A percentile compares a stretch with the other conserved stretches of the same genome.
phyloP scores from a whole-genome alignment of 1,140 invertebrate species.

The Aphelinus atriplicis region DNA sequence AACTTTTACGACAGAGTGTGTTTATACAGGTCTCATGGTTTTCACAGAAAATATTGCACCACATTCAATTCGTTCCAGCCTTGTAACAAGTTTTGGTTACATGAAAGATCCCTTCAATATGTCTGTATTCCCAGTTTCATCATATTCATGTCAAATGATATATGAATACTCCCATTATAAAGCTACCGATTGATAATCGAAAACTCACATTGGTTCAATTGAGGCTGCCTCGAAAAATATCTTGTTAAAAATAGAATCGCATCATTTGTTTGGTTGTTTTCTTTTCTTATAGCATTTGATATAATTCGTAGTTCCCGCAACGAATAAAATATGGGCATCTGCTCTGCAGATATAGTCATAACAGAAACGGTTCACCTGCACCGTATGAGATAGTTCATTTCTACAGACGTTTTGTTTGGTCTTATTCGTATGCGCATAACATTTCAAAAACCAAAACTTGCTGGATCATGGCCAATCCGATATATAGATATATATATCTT shows the following conservation, averaged over 20 bases:
- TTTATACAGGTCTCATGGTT: conserved; percentile 37
- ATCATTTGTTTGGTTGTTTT: conserved; percentile 1
- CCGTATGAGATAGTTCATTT: conserved; percentile 9
- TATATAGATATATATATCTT: not conserved
- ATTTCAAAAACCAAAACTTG: conserved; percentile 38
- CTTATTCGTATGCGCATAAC: not conserved
- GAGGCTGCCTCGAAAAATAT: conserved; percentile 15
- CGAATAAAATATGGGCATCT: conserved; percentile 31
- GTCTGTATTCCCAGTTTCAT: conserved; percentile 31
- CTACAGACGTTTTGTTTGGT: not conserved
- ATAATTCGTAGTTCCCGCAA: not conserved
- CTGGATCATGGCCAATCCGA: not conserved
- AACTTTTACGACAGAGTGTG: conserved; percentile 42
- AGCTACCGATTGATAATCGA: conserved; percentile 5
- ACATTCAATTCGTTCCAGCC: conserved; percentile 43
- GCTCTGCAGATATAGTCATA: conserved; percentile 17
- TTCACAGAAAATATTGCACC: conserved; percentile 49
- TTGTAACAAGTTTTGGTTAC: conserved; percentile 46
- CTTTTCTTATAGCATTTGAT: conserved; percentile 1
- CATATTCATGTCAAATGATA: not conserved
- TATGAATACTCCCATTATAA: not conserved
- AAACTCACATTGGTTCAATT: not conserved
- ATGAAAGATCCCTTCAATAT: conserved; percentile 28
- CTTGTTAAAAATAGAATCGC: conserved; percentile 26
- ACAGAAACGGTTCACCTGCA: conserved; percentile 18